These are phyloP conservation scores for Turritopsis dohrnii DNA, from an alignment of 30 jellyfish, hydroid and myxozoan genomes.

Conservation along the genomic window DNA sequence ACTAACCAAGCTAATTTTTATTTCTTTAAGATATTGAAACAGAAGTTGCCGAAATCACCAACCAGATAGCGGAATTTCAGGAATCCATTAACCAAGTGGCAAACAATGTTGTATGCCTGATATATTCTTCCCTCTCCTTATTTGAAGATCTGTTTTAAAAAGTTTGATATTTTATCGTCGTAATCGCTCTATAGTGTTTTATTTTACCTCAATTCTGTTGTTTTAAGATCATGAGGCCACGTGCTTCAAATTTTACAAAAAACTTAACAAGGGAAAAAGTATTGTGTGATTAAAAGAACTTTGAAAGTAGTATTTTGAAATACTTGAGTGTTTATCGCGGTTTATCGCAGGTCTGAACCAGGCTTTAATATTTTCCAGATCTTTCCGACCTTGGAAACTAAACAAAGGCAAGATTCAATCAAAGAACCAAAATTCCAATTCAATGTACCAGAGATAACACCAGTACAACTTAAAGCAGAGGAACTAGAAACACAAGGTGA, in stretches of 20 bases:
- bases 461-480: not conserved
- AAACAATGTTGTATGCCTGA: not conserved
- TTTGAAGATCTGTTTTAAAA: too few species aligned
- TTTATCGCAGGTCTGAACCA: too few species aligned
- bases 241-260: too few species aligned
- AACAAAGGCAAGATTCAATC: not conserved
- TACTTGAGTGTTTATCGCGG: too few species aligned
- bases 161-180: too few species aligned
- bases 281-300: too few species aligned
- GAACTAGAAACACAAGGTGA: not conserved
- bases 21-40: not conserved
- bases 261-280: too few species aligned
- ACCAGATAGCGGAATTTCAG: conserved; percentile 12
- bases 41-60: conserved; percentile 9
- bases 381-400: not conserved
- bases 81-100: not conserved
- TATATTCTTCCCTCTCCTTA: not conserved
- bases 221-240: too few species aligned
- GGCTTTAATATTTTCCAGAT: not conserved
- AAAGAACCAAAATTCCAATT: not conserved
- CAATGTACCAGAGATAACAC: not conserved
- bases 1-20: too few species aligned
- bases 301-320: too few species aligned
- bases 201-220: not conserved
- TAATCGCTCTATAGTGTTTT: not conserved